phyloP scores from a whole-genome alignment of 2,888 invertebrate species.

The Lysandra coridon region DNA sequence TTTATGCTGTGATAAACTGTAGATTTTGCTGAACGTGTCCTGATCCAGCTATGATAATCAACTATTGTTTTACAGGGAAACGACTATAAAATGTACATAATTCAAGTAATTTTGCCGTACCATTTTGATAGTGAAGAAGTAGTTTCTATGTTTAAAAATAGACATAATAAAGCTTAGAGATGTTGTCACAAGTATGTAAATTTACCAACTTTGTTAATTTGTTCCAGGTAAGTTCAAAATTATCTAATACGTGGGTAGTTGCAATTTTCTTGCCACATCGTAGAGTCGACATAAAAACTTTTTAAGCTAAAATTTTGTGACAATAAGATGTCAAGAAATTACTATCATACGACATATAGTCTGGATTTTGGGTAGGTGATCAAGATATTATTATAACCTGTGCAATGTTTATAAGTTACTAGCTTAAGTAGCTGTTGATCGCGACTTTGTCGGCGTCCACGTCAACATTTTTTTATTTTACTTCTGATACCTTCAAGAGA shows the following conservation, averaged over 20 bases:
- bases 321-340: background rate
- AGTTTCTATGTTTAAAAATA: background rate
- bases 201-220: constrained; percentile 21
- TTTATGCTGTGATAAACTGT: too few species aligned
- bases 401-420: too few species aligned
- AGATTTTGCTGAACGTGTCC: too few species aligned
- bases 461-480: too few species aligned
- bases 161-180: background rate
- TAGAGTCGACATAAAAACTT: constrained; percentile 29
- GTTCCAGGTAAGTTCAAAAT: constrained; percentile 20
- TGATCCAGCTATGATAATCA: too few species aligned
- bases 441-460: too few species aligned
- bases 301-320: background rate
- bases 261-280: constrained; percentile 36
- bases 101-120: background rate
- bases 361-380: background rate
- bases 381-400: too few species aligned
- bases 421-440: too few species aligned
- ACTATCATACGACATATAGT: background rate
- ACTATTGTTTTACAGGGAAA: too few species aligned
- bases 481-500: too few species aligned
- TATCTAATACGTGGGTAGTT: constrained; percentile 34
- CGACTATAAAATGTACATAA: background rate
- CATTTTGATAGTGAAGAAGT: too few species aligned
- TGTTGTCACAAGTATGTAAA: background rate